phyloP scores from a whole-genome alignment of 2,888 invertebrate genomes.

The Lomographa bimaculata region DNA sequence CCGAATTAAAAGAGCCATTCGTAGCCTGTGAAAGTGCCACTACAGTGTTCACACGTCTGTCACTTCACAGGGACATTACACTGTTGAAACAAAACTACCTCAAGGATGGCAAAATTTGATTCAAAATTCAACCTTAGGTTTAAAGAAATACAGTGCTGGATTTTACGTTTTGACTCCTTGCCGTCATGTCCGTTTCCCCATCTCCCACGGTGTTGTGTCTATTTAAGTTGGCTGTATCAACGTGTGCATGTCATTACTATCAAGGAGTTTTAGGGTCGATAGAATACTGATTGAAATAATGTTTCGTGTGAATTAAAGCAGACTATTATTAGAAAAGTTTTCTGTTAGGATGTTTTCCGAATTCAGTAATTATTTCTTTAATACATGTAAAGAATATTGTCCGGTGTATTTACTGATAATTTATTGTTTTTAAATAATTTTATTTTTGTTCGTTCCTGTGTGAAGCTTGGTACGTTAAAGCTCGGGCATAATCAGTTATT shows the following conservation, averaged over 20 bases:
- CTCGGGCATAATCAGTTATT: too few relatives aligned
- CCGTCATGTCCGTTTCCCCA: slow-evolving; percentile 33
- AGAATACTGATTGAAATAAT: slow-evolving; percentile 8
- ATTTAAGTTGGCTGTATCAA: slow-evolving; percentile 48
- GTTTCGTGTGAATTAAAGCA: too few relatives aligned
- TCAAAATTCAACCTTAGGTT: slow-evolving; percentile 36
- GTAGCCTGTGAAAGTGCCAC: slow-evolving; percentile 65
- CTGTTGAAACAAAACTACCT: slow-evolving; percentile 59
- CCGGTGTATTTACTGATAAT: too few relatives aligned
- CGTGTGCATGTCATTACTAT: slow-evolving; percentile 20
- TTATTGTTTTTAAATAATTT: too few relatives aligned
- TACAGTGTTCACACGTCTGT: slow-evolving; percentile 73
- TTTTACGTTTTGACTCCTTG: not conserved
- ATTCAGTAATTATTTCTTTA: too few relatives aligned
- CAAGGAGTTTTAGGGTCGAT: slow-evolving; percentile 3
- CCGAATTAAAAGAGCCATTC: slow-evolving; percentile 43
- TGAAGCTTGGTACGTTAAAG: too few relatives aligned
- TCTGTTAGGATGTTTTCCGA: too few relatives aligned
- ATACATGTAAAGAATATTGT: too few relatives aligned
- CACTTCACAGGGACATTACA: slow-evolving; percentile 53
- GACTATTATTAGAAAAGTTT: too few relatives aligned
- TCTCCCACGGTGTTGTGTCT: slow-evolving; percentile 63
- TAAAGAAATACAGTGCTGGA: slow-evolving; percentile 31
- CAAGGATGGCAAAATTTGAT: slow-evolving; percentile 25
- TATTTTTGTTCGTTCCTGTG: too few relatives aligned